Evolutionary conservation across 2,113 vertebrate genomes (phyloP).

Genomic region (Neotragus moschatus): DNA sequence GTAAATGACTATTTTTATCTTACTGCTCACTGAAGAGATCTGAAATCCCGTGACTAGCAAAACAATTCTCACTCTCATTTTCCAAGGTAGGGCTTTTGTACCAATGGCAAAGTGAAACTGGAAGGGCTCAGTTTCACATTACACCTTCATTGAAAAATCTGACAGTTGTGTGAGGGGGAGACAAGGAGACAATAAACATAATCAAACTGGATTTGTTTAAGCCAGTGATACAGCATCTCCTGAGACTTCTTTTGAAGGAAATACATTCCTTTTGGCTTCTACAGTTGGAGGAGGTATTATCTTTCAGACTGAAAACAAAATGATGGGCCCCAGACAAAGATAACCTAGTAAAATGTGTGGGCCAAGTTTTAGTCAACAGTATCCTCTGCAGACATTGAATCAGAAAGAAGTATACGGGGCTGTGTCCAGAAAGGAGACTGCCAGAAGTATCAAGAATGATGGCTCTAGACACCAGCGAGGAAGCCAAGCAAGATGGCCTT

Average conservation of each 20-base stretch:
- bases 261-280: constrained; percentile 27
- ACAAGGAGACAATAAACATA: constrained; percentile 18
- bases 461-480: neutral
- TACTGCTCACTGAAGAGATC: neutral
- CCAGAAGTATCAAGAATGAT: neutral
- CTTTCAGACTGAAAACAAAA: constrained; percentile 49
- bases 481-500: neutral
- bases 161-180: neutral
- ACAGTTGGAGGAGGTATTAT: constrained; percentile 1
- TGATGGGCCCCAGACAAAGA: neutral
- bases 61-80: constrained; percentile 11
- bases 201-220: constrained; percentile 44
- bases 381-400: neutral
- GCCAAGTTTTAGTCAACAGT: neutral
- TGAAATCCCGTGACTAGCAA: constrained; percentile 21
- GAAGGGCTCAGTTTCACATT: constrained; percentile 17
- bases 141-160: neutral
- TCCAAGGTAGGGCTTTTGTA: constrained; percentile 17
- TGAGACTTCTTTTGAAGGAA: constrained; percentile 45
- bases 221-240: neutral
- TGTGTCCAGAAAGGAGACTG: neutral
- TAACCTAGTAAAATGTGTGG: neutral
- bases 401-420: neutral
- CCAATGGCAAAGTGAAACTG: constrained; percentile 7
- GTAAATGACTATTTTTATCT: neutral